Evolutionary conservation across 2,797 vertebrate genomes (phyloP), one percentile per base, ranked within the genome.

Genomic region (Chrosomus eos): DNA sequence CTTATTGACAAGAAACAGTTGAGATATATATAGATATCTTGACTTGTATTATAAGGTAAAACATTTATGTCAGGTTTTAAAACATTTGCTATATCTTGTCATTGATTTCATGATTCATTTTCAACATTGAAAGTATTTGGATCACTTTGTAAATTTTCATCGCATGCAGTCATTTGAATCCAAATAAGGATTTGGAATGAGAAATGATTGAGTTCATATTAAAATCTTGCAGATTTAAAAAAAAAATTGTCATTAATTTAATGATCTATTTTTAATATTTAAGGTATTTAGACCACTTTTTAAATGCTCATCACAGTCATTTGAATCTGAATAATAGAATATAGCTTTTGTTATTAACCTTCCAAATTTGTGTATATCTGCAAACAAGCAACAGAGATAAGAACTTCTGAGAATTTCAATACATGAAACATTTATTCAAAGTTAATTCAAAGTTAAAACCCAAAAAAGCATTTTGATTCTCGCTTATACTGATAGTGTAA

Each of bases 391-490:
- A 66, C 60, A 53, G 4, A 55, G 45, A 76, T 10, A 40, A 67
- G 36, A 55, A 62, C 11, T 83, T 83, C 33, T 58, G 31, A 76
- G 73, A 68, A 76, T 53, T 55, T 70, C 67, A 83, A 40, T 84
- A 31, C n/a, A 7, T 53, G 40, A 78, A 84, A 62, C 48, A 75
- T 13, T 23, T 45, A 28, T 28, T n/a, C n/a, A n/a, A n/a, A n/a
- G 64, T 55, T 43, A 70, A 70, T 45, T 85, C 21, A 79, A 58
- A 60, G 31, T 82, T 53, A 86, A 70, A 70, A 43, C 51, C 28
- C 40, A 38, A 36, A 36, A 21, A 38, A 19, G 16, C 40, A 33
- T 33, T 68, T 43, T 26, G 38, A 38, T 70, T 58, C 21, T 71
- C 26, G 5, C 53, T 67, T 53, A 3, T 45, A n/a, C 40, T 55